A percentile compares a stretch with the other conserved stretches of the same genome.
These are phyloP conservation scores for Calephelis virginiensis DNA, from an alignment of 1,140 invertebrate genomes.

Conservation along the genomic window DNA sequence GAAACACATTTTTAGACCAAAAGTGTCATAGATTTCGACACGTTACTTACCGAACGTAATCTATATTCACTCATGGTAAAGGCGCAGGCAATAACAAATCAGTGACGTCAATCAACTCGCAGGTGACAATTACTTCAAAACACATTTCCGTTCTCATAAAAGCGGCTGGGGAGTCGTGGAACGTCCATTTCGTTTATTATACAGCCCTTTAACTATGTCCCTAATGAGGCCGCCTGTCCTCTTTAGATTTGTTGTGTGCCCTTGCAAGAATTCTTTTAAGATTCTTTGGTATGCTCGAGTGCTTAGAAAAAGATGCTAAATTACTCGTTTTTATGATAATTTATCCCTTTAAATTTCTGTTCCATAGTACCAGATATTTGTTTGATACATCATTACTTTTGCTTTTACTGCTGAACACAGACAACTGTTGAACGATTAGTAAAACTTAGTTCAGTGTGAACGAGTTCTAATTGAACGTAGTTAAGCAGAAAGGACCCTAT, in stretches of 20 bases:
- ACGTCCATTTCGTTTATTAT: slow-evolving; percentile 28
- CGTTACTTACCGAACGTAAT: too few species aligned
- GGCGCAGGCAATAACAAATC: neutral
- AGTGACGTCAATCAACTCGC: neutral
- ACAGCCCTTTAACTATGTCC: slow-evolving; percentile 21
- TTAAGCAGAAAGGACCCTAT: too few species aligned
- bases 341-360: neutral
- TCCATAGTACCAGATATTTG: too few species aligned
- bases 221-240: slow-evolving; percentile 30
- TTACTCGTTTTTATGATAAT: slow-evolving; percentile 6
- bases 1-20: too few species aligned
- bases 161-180: slow-evolving; percentile 16
- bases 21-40: too few species aligned
- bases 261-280: slow-evolving; percentile 26
- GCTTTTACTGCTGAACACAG: too few species aligned
- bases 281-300: slow-evolving; percentile 20
- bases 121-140: slow-evolving; percentile 36
- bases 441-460: too few species aligned
- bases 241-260: slow-evolving; percentile 33
- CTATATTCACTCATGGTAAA: too few species aligned
- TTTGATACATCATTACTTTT: too few species aligned
- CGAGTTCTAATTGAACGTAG: too few species aligned
- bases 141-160: slow-evolving; percentile 35
- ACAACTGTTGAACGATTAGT: too few species aligned
- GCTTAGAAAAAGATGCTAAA: slow-evolving; percentile 12